Evolutionary conservation across 2,797 vertebrate genomes (phyloP), one percentile per base, ranked within the genome.

Genomic region (Fistularia commersonii): DNA sequence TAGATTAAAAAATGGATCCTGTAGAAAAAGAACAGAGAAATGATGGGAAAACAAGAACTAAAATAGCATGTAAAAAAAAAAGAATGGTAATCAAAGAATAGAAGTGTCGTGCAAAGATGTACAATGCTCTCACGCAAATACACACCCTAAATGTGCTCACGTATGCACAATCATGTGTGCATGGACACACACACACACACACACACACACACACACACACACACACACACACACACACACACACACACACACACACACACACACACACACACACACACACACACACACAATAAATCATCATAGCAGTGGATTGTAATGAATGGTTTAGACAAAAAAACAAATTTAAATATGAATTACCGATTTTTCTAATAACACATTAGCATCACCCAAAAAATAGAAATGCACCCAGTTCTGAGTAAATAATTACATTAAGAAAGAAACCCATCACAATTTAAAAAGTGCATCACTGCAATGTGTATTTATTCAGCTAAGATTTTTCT

Each of bases 401-500:
- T 15, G 14, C 43, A 61, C 51, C 44, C 42, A 45, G 37, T 15
- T 55, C 12, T 42, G 40, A 54, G 42, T 11, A 39, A 69, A 67
- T 6, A 36, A 64, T 11, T n/a, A 42, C 13, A 23, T 58, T 41
- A 2, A 12, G 31, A 15, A 42, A 32, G 42, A 7, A n/a, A 44
- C 33, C 33, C 11, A 14, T 48, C 45, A 23, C 23, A 23, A 23
- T 2, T 23, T 23, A n/a, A 42, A 66, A 77, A 76, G 66, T 81
- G 75, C 74, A 59, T 80, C 37, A 35, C 42, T 15, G 39, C 48
- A 49, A 53, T 74, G 6, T 9, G 32, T 45, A 41, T 11, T 41
- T 41, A 6, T 38, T 41, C 1, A 11, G 11, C 23, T 45, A 8
- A 42, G 43, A 67, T 51, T 69, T 41, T 40, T 69, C 53, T 66